phyloP scores from a whole-genome alignment of 2,888 invertebrate genomes.

The Lasius platythorax region DNA sequence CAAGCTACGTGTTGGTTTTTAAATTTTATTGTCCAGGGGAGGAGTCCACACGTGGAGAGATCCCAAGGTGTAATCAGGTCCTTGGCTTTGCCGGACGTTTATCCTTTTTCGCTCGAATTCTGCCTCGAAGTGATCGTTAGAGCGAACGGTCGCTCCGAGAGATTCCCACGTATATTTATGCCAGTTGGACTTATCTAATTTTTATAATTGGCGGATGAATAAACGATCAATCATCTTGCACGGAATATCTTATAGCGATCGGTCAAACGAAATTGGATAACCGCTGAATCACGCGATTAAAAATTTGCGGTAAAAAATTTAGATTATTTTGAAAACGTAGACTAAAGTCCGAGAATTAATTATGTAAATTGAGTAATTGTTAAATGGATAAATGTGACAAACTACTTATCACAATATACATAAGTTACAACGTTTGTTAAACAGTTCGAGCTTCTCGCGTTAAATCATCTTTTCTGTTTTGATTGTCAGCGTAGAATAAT shows the following conservation, averaged over 20 bases:
- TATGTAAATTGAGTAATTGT: background rate
- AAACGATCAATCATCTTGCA: conserved; percentile 57
- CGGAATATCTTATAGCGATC: conserved; percentile 35
- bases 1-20: background rate
- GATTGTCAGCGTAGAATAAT: conserved; percentile 59
- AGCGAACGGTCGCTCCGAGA: background rate
- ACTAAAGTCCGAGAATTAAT: background rate
- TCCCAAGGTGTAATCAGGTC: background rate
- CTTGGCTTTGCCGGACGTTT: background rate
- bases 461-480: background rate
- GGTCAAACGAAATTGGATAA: conserved; percentile 42
- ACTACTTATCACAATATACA: too few species aligned
- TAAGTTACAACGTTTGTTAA: background rate
- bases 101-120: background rate
- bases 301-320: conserved; percentile 7
- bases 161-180: background rate
- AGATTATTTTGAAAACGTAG: background rate
- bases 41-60: background rate
- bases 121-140: background rate
- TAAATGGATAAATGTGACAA: background rate
- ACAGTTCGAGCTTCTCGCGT: background rate
- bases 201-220: conserved; percentile 43
- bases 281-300: background rate
- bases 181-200: background rate
- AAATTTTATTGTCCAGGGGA: background rate